These are phyloP conservation scores for Vidua chalybeata DNA, from an alignment of 2,113 vertebrate species.

Conservation along the genomic window DNA sequence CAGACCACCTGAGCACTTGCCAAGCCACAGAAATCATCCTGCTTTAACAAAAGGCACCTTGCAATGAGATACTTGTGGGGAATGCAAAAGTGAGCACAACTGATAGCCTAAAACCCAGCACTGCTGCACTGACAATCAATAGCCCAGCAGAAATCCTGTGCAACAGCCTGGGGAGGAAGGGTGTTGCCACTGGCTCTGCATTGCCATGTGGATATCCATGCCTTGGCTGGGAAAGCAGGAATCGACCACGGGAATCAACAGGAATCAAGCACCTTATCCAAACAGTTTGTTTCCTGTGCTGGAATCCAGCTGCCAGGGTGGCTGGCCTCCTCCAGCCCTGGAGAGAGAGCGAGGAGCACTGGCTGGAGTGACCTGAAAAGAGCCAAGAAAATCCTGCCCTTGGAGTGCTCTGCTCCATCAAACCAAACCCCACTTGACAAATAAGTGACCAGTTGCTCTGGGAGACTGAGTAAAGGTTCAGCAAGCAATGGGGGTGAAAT, in stretches of 20 bases:
- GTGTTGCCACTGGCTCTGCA: background rate
- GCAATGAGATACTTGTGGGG: background rate
- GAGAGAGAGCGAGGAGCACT: background rate
- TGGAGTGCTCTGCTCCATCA: background rate
- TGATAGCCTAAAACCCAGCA: background rate
- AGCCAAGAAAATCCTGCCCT: background rate
- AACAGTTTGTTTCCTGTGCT: background rate
- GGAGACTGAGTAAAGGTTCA: background rate
- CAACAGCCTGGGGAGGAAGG: background rate
- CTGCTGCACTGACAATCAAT: background rate
- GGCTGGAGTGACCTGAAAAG: background rate
- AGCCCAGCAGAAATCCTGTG: background rate
- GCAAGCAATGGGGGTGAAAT: background rate
- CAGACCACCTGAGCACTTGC: background rate
- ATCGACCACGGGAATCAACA: background rate
- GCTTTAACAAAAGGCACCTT: background rate
- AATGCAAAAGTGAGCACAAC: background rate
- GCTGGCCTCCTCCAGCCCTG: background rate
- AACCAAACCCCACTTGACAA: background rate
- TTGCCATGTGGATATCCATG: accelerated
- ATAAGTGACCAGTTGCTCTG: background rate
- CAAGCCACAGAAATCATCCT: background rate
- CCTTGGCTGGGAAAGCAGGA: background rate
- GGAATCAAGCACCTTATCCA: background rate
- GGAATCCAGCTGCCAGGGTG: background rate